phyloP scores from a whole-genome alignment of 1,140 invertebrate species.

The Bombus breviceps region DNA sequence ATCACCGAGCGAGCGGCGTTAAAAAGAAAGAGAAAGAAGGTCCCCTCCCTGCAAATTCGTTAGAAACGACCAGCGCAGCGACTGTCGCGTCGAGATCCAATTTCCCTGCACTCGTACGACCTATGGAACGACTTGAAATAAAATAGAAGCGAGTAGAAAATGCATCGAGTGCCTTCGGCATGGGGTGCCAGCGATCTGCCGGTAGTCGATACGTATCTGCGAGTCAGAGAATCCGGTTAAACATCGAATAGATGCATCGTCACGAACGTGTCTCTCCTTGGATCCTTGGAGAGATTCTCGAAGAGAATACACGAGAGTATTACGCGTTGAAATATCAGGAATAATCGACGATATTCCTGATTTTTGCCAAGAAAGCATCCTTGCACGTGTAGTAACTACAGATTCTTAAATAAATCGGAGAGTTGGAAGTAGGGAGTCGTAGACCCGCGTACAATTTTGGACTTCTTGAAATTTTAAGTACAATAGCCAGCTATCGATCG shows the following conservation, averaged over 20 bases:
- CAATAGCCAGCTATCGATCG: not conserved
- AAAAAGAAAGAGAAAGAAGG: constrained; percentile 7
- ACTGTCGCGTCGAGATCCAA: constrained; percentile 16
- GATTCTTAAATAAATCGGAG: not conserved
- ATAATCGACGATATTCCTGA: not conserved
- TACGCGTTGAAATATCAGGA: not conserved
- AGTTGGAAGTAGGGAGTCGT: not conserved
- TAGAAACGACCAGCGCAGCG: not conserved
- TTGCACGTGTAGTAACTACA: constrained; percentile 12
- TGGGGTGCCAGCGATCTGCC: constrained; percentile 35
- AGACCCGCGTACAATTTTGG: not conserved
- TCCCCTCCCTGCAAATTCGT: not conserved
- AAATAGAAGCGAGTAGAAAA: constrained; percentile 3
- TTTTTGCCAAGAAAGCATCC: constrained; percentile 35
- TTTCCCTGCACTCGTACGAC: constrained; percentile 13
- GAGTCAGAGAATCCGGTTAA: constrained; percentile 55
- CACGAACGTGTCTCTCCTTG: constrained; percentile 51
- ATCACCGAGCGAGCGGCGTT: constrained; percentile 9
- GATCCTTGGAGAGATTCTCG: constrained; percentile 8
- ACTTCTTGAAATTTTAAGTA: not conserved
- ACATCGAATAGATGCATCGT: constrained; percentile 57
- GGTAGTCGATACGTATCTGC: constrained; percentile 56
- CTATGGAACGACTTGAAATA: not conserved
- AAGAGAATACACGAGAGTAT: constrained; percentile 7
- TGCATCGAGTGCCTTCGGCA: constrained; percentile 42